Evolutionary conservation across 1,140 invertebrate genomes (phyloP).

Genomic region (Solenopsis invicta): DNA sequence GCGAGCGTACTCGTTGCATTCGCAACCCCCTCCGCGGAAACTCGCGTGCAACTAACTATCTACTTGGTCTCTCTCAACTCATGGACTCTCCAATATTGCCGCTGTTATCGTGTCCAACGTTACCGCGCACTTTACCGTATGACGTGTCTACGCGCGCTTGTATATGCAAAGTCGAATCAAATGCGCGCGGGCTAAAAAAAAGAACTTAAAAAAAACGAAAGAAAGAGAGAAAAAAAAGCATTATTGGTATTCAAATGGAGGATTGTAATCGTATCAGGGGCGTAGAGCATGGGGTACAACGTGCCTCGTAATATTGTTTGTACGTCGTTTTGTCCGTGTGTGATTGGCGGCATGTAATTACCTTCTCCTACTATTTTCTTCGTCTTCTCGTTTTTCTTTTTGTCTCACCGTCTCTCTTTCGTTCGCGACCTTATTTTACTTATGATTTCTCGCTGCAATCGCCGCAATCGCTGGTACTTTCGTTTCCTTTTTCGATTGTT

Average conservation of each 20-base stretch:
- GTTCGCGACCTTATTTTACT: constrained; percentile 61
- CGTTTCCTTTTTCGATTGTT: constrained; percentile 50
- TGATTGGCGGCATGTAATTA: constrained; percentile 76
- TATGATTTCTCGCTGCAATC: constrained; percentile 39
- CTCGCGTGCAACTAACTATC: constrained; percentile 57
- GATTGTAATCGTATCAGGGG: constrained; percentile 77
- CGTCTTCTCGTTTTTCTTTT: constrained; percentile 56
- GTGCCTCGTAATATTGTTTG: constrained; percentile 77
- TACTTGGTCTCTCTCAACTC: constrained; percentile 72
- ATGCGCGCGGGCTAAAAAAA: constrained; percentile 60
- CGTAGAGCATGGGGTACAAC: constrained; percentile 75
- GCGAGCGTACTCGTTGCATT: constrained; percentile 37
- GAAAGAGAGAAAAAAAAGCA: constrained; percentile 75
- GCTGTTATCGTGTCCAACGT: constrained; percentile 76
- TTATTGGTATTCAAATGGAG: constrained; percentile 88
- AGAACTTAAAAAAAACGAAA: constrained; percentile 49
- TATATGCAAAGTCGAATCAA: constrained; percentile 63
- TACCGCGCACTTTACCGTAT: constrained; percentile 66
- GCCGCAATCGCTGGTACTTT: constrained; percentile 30
- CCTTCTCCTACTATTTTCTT: constrained; percentile 64
- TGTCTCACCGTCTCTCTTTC: constrained; percentile 47
- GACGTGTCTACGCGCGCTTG: constrained; percentile 61
- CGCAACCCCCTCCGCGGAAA: constrained; percentile 9
- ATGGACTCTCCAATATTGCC: constrained; percentile 85
- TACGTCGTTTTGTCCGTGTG: constrained; percentile 79